Evolutionary conservation across 2,113 vertebrate genomes (phyloP).

Genomic region (Sakesphorus luctuosus): DNA sequence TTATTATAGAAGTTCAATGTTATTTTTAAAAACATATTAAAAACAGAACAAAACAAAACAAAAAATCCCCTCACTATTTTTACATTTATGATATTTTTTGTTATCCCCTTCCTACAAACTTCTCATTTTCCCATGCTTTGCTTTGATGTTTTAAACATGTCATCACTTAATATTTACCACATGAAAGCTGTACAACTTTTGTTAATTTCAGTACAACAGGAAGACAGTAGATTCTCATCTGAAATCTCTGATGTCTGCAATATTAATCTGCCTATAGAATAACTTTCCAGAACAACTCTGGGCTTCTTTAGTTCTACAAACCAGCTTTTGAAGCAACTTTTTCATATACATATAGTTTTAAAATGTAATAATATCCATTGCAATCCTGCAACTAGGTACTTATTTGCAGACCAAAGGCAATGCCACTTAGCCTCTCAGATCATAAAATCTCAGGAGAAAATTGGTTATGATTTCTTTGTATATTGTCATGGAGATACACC

Average conservation of each 20-base stretch:
- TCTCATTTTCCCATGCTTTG: neutral
- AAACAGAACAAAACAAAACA: neutral
- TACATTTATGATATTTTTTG: neutral
- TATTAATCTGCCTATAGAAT: neutral
- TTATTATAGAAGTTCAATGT: neutral
- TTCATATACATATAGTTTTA: neutral
- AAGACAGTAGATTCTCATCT: neutral
- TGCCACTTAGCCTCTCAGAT: neutral
- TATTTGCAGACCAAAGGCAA: neutral
- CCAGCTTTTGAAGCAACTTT: neutral
- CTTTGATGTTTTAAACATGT: neutral
- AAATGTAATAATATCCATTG: neutral
- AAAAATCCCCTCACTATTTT: neutral
- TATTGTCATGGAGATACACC: neutral
- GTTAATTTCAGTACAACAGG: neutral
- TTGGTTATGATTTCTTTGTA: neutral
- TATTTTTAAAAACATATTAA: neutral
- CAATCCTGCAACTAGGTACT: neutral
- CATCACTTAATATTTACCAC: neutral
- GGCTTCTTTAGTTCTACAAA: neutral
- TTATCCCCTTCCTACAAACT: neutral
- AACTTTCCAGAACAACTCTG: neutral
- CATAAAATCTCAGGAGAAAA: constrained; percentile 18
- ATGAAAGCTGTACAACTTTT: neutral
- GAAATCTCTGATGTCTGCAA: neutral